phyloP scores from a whole-genome alignment of 92 coral and sea anemone species.

The Siderastrea radians region DNA sequence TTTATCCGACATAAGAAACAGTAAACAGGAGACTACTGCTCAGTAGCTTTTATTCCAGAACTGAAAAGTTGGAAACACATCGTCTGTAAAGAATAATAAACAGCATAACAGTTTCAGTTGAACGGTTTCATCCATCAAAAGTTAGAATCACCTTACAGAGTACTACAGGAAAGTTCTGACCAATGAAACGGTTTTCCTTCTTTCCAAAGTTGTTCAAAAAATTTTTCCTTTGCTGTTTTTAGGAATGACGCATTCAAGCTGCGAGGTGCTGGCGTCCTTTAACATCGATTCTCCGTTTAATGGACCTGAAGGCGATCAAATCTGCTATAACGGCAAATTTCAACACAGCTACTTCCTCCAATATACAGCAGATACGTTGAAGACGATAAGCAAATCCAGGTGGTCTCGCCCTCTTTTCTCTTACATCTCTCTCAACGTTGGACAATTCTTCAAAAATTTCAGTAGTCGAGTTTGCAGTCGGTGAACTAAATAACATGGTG shows the following conservation, averaged over 20 bases:
- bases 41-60: background rate
- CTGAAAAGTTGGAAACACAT: background rate
- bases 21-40: too few relatives aligned
- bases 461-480: constrained; percentile 90
- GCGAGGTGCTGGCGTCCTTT: constrained; percentile 70
- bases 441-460: constrained; percentile 80
- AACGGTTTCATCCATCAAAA: too few relatives aligned
- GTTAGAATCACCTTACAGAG: too few relatives aligned
- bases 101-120: too few relatives aligned
- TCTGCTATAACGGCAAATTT: constrained; percentile 92
- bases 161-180: too few relatives aligned
- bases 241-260: constrained; percentile 93
- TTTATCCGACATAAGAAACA: too few relatives aligned
- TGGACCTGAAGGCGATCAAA: constrained; percentile 76
- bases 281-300: constrained; percentile 69
- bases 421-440: constrained; percentile 80
- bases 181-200: too few relatives aligned
- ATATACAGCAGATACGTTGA: constrained; percentile 67
- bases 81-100: too few relatives aligned
- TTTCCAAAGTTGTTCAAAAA: background rate
- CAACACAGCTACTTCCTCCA: constrained; percentile 83
- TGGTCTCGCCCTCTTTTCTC: constrained; percentile 73
- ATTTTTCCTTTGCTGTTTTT: background rate
- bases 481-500: constrained; percentile 81
- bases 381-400: constrained; percentile 53